Conservation (phyloP, 2,113 vertebrate species). For the Podocnemis expansa region DNA sequence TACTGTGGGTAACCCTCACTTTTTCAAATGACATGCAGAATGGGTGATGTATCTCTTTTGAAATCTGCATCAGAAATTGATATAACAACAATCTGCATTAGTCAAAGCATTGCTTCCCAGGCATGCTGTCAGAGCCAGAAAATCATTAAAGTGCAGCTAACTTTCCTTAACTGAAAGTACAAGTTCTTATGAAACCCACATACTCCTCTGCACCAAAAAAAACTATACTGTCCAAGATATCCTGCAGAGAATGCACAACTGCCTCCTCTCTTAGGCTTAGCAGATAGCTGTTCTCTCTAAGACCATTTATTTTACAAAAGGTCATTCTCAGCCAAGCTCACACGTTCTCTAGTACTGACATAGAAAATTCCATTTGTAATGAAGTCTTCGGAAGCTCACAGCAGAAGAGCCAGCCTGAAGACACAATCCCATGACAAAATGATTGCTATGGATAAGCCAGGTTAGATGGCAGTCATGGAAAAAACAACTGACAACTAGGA, state of each 20-base stretch:
- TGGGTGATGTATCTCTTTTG: slow-evolving; percentile 40
- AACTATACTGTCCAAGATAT: background rate
- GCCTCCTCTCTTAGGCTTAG: background rate
- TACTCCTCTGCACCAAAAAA: background rate
- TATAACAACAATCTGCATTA: slow-evolving; percentile 9
- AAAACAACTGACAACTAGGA: background rate
- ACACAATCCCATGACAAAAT: background rate
- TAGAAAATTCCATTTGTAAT: background rate
- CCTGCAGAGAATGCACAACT: background rate
- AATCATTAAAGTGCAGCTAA: background rate
- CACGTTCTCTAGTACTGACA: slow-evolving; percentile 13
- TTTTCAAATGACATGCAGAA: slow-evolving; percentile 6
- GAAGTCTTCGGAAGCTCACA: background rate
- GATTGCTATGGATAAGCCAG: background rate
- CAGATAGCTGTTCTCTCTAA: background rate
- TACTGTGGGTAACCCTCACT: slow-evolving; percentile 28
- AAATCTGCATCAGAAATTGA: slow-evolving; percentile 4
- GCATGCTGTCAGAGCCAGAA: background rate
- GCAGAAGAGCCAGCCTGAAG: background rate
- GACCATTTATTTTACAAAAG: background rate
- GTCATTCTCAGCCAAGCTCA: slow-evolving; percentile 6
- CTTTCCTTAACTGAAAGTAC: background rate
- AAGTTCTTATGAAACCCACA: background rate
- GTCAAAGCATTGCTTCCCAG: background rate
- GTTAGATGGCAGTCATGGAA: background rate